Percentiles rank a stretch among this genome's conserved stretches.
Evolutionary conservation across 2,797 vertebrate species (phyloP).

Genomic region (Corythornis leucogaster): DNA sequence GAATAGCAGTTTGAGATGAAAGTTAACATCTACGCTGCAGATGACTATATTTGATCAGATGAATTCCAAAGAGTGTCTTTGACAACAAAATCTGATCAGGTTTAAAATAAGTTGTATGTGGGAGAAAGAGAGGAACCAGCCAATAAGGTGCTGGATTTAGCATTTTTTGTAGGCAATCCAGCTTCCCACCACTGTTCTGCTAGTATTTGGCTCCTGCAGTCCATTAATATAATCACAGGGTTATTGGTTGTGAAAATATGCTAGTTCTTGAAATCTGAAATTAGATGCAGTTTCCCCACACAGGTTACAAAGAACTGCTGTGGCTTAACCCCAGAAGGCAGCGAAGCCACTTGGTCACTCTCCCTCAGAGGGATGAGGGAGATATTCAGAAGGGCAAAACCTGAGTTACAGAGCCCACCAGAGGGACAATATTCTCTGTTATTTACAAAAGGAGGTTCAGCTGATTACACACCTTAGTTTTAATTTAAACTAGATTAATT

Average conservation of each 20-base stretch:
- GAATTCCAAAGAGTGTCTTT: not conserved
- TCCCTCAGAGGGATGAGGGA: not conserved
- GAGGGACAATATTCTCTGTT: not conserved
- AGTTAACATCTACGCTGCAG: not conserved
- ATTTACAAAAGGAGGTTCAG: not conserved
- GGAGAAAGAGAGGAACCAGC: not conserved
- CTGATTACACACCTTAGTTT: not conserved
- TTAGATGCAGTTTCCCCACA: not conserved
- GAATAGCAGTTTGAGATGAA: not conserved
- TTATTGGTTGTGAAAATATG: not conserved
- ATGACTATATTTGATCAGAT: not conserved
- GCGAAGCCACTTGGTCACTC: not conserved
- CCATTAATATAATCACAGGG: not conserved
- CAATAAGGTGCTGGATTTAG: not conserved
- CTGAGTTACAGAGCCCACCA: not conserved
- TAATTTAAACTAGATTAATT: not conserved
- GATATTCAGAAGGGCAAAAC: not conserved
- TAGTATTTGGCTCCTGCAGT: not conserved
- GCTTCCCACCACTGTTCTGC: not conserved
- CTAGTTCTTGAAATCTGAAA: not conserved
- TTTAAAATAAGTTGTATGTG: not conserved
- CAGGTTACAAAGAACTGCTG: not conserved
- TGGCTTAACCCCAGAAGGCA: not conserved
- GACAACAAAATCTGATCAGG: not conserved
- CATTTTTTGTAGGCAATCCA: not conserved